Conservation (phyloP, 2,113 vertebrate species). For the Sinocyclocheilus rhinocerous region DNA sequence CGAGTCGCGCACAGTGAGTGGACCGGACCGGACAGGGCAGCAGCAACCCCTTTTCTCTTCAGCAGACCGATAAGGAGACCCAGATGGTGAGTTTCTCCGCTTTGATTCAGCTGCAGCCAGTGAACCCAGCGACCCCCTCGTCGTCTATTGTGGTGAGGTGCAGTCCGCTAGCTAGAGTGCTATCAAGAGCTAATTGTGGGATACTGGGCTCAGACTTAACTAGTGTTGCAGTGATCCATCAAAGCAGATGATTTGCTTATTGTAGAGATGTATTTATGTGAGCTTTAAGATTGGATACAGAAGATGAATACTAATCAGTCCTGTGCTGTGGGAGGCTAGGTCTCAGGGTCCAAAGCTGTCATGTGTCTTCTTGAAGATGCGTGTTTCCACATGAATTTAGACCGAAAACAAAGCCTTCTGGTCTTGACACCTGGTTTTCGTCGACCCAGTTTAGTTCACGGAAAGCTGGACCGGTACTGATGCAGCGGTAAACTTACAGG, state of each 20-base stretch:
- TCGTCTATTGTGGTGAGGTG: constrained; percentile 65
- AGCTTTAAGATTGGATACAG: not conserved
- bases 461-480: not conserved
- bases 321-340: not conserved
- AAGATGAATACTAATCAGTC: not conserved
- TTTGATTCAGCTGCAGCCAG: constrained; percentile 58
- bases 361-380: not conserved
- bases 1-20: constrained; percentile 22
- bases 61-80: constrained; percentile 54
- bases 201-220: not conserved
- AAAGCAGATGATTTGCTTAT: not conserved
- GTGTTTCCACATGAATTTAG: not conserved
- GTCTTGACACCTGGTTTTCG: not conserved
- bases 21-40: constrained; percentile 20
- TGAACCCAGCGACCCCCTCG: constrained; percentile 57
- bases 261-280: not conserved
- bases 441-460: constrained; percentile 10
- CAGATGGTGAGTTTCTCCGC: constrained; percentile 75
- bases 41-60: constrained; percentile 43
- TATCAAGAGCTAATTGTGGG: constrained; percentile 22
- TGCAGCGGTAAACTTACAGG: not conserved
- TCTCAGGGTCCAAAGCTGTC: not conserved
- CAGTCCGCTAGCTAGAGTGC: constrained; percentile 54
- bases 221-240: not conserved
- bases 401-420: not conserved